Percentiles rank a stretch among this genome's conserved stretches.
Evolutionary conservation across 1,140 invertebrate genomes (phyloP).

Genomic region (Atopsyche davidsoni): DNA sequence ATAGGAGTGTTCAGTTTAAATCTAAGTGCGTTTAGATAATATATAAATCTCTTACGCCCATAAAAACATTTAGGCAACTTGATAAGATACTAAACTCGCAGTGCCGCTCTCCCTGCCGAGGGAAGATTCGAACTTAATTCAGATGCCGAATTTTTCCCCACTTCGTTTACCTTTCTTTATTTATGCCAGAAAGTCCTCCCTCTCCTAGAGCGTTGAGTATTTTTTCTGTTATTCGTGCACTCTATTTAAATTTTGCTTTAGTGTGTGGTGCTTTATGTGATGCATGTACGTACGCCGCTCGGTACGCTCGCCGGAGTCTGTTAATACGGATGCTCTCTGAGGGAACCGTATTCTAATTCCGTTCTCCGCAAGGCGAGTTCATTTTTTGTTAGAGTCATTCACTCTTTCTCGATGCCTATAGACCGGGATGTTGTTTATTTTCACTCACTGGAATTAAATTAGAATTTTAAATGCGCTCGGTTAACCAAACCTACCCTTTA

Average conservation of each 20-base stretch:
- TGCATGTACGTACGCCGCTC: too few species aligned
- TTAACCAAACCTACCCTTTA: constrained; percentile 16
- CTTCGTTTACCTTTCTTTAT: constrained; percentile 1
- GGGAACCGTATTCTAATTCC: background rate
- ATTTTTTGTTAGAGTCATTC: background rate
- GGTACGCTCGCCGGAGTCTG: too few species aligned
- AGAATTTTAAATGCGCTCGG: constrained; percentile 24
- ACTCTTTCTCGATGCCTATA: constrained; percentile 1
- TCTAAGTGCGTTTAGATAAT: too few species aligned
- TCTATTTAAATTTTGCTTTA: constrained; percentile 1
- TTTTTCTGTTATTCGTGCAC: background rate
- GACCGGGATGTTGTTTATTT: constrained; percentile 9
- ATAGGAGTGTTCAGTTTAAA: too few species aligned
- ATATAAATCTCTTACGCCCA: too few species aligned
- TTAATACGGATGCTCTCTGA: too few species aligned
- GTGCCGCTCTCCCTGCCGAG: too few species aligned
- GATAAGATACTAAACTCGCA: too few species aligned
- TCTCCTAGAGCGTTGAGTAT: too few species aligned
- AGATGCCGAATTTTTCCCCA: background rate
- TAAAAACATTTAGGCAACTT: too few species aligned
- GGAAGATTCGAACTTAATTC: background rate
- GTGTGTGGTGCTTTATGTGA: too few species aligned
- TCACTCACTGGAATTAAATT: constrained; percentile 24
- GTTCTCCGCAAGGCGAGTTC: background rate
- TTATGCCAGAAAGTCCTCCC: background rate